Percentiles rank a stretch among this genome's conserved stretches.
Evolutionary conservation across 2,113 vertebrate species (phyloP).

Genomic region (Uria aalge): DNA sequence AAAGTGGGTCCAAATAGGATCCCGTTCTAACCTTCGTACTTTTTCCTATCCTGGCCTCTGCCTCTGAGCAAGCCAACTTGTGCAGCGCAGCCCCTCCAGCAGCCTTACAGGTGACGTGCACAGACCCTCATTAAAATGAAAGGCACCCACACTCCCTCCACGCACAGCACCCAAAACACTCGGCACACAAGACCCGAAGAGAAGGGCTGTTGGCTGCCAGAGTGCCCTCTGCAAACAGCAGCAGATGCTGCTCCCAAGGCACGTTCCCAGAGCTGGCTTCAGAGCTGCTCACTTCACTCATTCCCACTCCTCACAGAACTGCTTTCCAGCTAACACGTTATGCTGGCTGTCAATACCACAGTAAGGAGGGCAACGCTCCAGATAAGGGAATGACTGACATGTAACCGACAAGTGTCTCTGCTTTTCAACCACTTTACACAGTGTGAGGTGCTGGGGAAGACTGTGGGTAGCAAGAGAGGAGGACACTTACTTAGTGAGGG

Average conservation of each 20-base stretch:
- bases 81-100: neutral
- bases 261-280: neutral
- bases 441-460: neutral
- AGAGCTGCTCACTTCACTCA: neutral
- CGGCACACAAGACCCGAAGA: neutral
- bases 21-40: neutral
- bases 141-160: neutral
- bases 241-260: constrained; percentile 2
- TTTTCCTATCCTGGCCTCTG: neutral
- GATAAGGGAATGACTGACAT: neutral
- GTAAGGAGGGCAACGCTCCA: neutral
- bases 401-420: neutral
- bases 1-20: neutral
- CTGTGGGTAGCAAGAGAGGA: neutral
- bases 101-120: neutral
- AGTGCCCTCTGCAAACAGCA: neutral
- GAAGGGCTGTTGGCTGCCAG: neutral
- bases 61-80: neutral
- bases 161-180: neutral
- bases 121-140: neutral
- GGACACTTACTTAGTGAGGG: constrained; percentile 79
- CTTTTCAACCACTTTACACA: neutral
- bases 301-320: neutral
- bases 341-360: neutral
- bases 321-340: neutral